Conservation (phyloP, 2,113 vertebrate genomes). For the Phoxinus phoxinus region DNA sequence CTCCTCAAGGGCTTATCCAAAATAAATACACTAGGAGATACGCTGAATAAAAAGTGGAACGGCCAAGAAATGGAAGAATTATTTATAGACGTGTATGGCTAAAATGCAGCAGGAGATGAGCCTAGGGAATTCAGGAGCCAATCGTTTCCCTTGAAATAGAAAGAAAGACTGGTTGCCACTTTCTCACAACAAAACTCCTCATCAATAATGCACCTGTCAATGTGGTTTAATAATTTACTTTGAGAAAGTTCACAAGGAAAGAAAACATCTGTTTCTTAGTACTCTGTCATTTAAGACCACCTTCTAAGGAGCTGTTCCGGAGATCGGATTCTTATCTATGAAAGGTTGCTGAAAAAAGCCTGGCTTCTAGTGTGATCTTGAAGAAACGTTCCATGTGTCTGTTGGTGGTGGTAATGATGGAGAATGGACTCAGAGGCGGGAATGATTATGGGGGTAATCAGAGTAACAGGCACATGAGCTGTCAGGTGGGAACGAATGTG, state of each 20-base stretch:
- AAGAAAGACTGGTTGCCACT: not conserved
- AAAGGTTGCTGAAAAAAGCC: not conserved
- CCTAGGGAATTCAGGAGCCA: not conserved
- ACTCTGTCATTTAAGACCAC: constrained; percentile 15
- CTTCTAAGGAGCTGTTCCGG: not conserved
- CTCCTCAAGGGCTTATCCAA: constrained; percentile 9
- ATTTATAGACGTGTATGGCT: constrained; percentile 25
- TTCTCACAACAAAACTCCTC: constrained; percentile 24
- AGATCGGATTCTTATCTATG: not conserved
- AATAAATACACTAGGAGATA: constrained; percentile 34
- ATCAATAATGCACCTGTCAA: constrained; percentile 51
- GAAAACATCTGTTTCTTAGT: not conserved
- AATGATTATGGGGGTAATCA: constrained; percentile 38
- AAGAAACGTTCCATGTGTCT: not conserved
- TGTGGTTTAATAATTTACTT: constrained; percentile 36
- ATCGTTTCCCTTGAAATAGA: not conserved
- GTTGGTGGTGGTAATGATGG: not conserved
- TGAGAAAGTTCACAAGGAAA: not conserved
- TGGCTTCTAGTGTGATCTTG: not conserved
- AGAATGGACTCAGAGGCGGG: not conserved
- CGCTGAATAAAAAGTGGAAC: constrained; percentile 1
- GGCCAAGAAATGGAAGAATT: constrained; percentile 3
- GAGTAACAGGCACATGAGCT: constrained; percentile 34
- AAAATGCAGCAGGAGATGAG: not conserved
- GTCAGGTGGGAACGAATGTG: constrained; percentile 11